Evolutionary conservation across 2,113 vertebrate species (phyloP).

Genomic region (Dascyllus trimaculatus): DNA sequence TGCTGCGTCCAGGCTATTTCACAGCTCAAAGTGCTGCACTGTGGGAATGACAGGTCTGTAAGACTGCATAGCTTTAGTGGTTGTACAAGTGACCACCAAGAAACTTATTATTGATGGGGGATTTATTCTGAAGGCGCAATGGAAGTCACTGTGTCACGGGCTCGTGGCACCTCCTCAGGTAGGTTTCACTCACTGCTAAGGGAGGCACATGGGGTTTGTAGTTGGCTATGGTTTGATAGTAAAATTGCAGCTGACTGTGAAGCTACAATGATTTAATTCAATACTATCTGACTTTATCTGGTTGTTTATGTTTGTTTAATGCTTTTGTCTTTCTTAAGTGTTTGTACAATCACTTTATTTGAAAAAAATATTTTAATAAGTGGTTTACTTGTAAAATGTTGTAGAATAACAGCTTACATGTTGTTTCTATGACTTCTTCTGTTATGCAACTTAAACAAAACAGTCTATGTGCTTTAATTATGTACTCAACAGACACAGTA

Average conservation of each 20-base stretch:
- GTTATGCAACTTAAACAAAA: not conserved
- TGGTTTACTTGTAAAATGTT: not conserved
- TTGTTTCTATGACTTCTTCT: not conserved
- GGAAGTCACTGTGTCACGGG: slow-evolving; percentile 54
- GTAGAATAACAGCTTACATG: not conserved
- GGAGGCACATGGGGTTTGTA: not conserved
- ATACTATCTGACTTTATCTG: not conserved
- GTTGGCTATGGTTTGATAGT: not conserved
- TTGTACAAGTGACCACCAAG: slow-evolving; percentile 26
- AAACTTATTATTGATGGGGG: slow-evolving; percentile 23
- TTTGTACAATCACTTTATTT: too few relatives aligned
- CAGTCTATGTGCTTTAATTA: not conserved
- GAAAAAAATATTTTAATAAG: not conserved
- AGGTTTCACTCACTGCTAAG: slow-evolving; percentile 50
- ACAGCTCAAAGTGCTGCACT: slow-evolving; percentile 46
- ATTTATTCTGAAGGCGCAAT: slow-evolving; percentile 54
- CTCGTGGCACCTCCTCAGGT: slow-evolving; percentile 71
- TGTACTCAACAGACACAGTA: not conserved
- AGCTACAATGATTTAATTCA: not conserved
- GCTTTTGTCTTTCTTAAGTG: not conserved
- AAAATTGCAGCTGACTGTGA: not conserved
- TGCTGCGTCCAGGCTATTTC: slow-evolving; percentile 43
- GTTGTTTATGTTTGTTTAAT: not conserved
- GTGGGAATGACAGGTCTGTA: slow-evolving; percentile 45
- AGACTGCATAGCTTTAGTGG: slow-evolving; percentile 26